phyloP scores from a whole-genome alignment of 1,140 invertebrate species.

The Solenopsis invicta region DNA sequence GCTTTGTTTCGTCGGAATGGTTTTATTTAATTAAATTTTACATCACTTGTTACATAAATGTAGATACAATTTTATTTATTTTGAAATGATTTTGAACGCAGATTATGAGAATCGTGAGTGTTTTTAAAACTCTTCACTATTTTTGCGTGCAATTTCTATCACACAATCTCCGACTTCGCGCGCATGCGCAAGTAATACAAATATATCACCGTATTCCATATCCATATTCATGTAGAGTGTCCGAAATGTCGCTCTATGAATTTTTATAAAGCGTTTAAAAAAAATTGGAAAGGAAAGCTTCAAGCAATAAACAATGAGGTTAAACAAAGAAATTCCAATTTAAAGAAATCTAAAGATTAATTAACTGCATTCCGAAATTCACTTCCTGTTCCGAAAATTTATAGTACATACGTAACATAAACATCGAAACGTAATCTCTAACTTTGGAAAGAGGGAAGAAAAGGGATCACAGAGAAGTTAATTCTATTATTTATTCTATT shows the following conservation, averaged over 20 bases:
- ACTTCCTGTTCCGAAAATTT: too few species aligned
- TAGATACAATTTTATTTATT: background rate
- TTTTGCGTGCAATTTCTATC: background rate
- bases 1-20: background rate
- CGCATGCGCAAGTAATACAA: background rate
- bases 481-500: background rate
- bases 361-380: too few species aligned
- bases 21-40: constrained; percentile 5
- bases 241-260: background rate
- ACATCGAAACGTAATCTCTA: too few species aligned
- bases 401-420: too few species aligned
- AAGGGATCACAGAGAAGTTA: background rate
- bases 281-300: background rate
- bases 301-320: background rate
- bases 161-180: background rate
- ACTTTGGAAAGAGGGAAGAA: background rate
- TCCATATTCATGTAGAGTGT: background rate
- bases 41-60: background rate
- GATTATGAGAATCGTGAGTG: background rate
- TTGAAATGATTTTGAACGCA: background rate
- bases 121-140: background rate
- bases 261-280: background rate
- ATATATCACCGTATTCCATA: background rate
- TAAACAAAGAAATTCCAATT: background rate
- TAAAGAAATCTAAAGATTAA: background rate